phyloP scores from a whole-genome alignment of 2,113 vertebrate genomes.

The Nyctereutes procyonoides region DNA sequence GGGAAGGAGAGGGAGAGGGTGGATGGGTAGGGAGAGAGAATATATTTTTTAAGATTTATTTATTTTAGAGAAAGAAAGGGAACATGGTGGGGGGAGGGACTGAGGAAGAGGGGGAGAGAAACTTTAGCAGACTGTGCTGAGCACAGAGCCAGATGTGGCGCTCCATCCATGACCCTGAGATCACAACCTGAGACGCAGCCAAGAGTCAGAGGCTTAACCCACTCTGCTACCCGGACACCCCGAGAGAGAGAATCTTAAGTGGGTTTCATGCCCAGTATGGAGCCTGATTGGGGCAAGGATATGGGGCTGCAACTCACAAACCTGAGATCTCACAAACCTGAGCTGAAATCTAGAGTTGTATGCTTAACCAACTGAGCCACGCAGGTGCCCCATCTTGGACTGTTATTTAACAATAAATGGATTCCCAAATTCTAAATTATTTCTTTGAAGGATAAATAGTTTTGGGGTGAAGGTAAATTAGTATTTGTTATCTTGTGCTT shows the following conservation, averaged over 20 bases:
- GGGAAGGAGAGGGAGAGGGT: not conserved
- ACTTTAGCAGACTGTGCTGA: not conserved
- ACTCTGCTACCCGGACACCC: not conserved
- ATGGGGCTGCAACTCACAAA: not conserved
- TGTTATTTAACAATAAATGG: constrained; percentile 11
- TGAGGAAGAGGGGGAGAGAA: not conserved
- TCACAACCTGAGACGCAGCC: not conserved
- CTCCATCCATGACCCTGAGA: not conserved
- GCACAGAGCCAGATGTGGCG: not conserved
- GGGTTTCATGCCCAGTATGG: not conserved
- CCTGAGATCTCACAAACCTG: not conserved
- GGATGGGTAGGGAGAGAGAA: not conserved
- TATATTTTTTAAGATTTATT: not conserved
- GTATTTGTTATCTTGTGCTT: constrained; percentile 3
- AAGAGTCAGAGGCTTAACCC: not conserved
- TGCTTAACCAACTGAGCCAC: not conserved
- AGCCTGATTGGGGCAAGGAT: not conserved
- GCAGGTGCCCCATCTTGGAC: not conserved
- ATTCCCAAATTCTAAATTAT: constrained; percentile 43
- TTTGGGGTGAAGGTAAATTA: constrained; percentile 11
- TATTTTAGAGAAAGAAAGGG: not conserved
- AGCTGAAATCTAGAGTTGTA: not conserved
- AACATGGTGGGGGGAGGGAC: not conserved
- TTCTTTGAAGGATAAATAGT: not conserved
- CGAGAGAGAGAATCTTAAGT: not conserved